A percentile compares a stretch with the other conserved stretches of the same genome.
Evolutionary conservation across 2,888 invertebrate genomes (phyloP).

Genomic region (Marronus borbonicus): DNA sequence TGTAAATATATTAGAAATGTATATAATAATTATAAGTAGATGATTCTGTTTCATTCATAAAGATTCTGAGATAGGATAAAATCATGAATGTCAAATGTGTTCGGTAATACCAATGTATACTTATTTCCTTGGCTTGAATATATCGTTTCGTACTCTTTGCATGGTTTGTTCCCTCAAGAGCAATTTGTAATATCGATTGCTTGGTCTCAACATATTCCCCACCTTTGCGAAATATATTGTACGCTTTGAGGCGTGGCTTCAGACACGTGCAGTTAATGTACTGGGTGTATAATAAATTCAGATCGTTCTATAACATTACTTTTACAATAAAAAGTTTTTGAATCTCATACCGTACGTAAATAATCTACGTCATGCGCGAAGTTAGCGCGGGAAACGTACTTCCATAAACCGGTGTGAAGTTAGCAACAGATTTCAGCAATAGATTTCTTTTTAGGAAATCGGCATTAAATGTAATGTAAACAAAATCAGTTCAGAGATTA

Average conservation of each 20-base stretch:
- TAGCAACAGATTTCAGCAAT: too few species aligned
- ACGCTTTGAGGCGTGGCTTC: constrained; percentile 51
- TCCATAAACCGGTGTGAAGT: too few species aligned
- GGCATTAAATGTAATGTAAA: too few species aligned
- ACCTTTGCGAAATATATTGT: constrained; percentile 47
- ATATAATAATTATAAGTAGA: neutral
- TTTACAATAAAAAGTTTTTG: too few species aligned
- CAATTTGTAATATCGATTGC: constrained; percentile 50
- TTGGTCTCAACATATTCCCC: constrained; percentile 52
- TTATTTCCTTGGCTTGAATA: neutral
- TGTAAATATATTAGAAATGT: constrained; percentile 8
- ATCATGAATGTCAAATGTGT: neutral
- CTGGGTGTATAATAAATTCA: constrained; percentile 12
- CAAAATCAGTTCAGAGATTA: too few species aligned
- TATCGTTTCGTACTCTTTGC: neutral
- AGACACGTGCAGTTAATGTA: constrained; percentile 46
- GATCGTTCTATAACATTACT: neutral
- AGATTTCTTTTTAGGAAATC: too few species aligned
- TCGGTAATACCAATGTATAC: neutral
- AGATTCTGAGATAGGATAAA: neutral
- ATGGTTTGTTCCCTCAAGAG: constrained; percentile 16
- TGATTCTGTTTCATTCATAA: constrained; percentile 19
- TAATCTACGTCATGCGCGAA: too few species aligned
- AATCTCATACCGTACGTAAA: too few species aligned
- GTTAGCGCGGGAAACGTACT: too few species aligned